These are phyloP conservation scores for Stenichneumon culpator DNA, from an alignment of 2,888 invertebrate species.

Conservation along the genomic window DNA sequence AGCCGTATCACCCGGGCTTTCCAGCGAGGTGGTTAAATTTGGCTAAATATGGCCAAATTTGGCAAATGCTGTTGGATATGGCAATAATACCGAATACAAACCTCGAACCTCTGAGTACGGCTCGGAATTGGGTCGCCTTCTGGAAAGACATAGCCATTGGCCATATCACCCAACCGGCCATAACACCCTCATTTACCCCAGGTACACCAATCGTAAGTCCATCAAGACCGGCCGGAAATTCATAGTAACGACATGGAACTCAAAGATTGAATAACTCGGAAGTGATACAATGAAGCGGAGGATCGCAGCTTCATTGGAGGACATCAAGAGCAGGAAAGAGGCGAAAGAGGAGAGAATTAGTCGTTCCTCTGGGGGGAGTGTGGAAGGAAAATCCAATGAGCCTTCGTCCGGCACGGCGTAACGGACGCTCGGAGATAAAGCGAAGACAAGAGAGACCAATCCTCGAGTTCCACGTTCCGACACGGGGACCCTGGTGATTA, in stretches of 20 bases:
- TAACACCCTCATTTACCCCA: too few species aligned
- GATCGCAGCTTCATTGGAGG: slow-evolving; percentile 1
- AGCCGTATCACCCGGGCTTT: not conserved
- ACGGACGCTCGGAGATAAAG: slow-evolving; percentile 47
- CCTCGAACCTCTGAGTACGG: too few species aligned
- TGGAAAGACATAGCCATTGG: too few species aligned
- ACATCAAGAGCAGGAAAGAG: not conserved
- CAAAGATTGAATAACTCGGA: not conserved
- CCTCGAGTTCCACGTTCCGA: slow-evolving; percentile 42
- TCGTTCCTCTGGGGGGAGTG: not conserved
- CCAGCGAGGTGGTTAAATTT: too few species aligned
- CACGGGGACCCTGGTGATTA: slow-evolving; percentile 59
- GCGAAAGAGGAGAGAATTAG: not conserved
- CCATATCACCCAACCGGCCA: too few species aligned
- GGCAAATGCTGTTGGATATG: too few species aligned
- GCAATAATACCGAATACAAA: too few species aligned
- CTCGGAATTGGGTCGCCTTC: too few species aligned
- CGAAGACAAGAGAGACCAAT: slow-evolving; percentile 58
- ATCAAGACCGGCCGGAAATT: too few species aligned
- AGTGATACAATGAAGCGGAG: not conserved
- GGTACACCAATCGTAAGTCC: too few species aligned
- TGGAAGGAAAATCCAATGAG: slow-evolving; percentile 38
- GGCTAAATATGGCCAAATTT: not conserved
- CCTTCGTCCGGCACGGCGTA: slow-evolving; percentile 14
- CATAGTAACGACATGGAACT: not conserved